These are phyloP conservation scores for Xestobium rufovillosum DNA, from an alignment of 2,888 invertebrate species.

Conservation along the genomic window DNA sequence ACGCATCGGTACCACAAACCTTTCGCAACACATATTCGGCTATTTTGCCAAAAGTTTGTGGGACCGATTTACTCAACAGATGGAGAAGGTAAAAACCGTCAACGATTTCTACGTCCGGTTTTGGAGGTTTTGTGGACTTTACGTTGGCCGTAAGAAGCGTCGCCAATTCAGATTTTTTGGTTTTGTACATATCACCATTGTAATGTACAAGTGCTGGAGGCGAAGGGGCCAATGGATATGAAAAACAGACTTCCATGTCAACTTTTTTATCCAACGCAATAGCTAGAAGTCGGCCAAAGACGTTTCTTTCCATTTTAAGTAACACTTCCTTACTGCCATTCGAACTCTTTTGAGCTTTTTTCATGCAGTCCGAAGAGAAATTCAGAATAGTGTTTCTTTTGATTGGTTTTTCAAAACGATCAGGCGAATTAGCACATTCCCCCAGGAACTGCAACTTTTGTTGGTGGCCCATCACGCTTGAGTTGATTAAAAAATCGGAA, in stretches of 20 bases:
- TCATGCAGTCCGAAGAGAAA: constrained; percentile 26
- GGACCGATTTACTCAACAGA: too few species aligned
- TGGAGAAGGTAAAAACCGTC: too few species aligned
- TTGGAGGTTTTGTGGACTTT: too few species aligned
- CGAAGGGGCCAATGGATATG: too few species aligned
- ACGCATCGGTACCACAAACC: constrained; percentile 6
- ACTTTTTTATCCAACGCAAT: constrained; percentile 21
- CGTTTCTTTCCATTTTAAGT: constrained; percentile 25
- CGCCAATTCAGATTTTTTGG: too few species aligned
- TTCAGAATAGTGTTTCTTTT: constrained; percentile 28
- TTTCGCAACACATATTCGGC: too few species aligned
- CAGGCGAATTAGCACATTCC: too few species aligned
- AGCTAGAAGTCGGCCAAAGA: too few species aligned
- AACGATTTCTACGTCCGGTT: too few species aligned
- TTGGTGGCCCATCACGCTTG: constrained; percentile 21
- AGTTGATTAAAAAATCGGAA: constrained; percentile 26
- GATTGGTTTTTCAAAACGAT: constrained; percentile 29
- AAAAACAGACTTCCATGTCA: constrained; percentile 20
- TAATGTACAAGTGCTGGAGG: too few species aligned
- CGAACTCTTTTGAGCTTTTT: constrained; percentile 15
- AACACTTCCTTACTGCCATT: constrained; percentile 20
- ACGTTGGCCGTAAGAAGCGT: too few species aligned
- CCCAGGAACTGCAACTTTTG: constrained; percentile 26
- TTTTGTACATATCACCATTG: too few species aligned
- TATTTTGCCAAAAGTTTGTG: constrained; percentile 12